Base-by-base conservation (phyloP, 1,140 invertebrate species). In the Leptoteleia sp. region DNA sequence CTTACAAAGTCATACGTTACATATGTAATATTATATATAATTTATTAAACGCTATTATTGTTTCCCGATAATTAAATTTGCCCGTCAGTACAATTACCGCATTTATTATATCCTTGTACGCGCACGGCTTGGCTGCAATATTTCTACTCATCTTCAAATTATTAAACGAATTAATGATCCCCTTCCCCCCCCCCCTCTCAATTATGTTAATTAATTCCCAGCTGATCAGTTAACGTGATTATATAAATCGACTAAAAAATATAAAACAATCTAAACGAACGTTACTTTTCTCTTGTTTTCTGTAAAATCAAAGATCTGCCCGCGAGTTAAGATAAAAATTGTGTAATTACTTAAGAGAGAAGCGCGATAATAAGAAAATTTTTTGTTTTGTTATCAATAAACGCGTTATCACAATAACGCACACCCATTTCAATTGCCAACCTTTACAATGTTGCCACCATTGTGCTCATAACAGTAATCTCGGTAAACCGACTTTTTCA, bases 11-110 rank as follows among this genome's bases (percentile, higher is more conserved):
- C 50, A 16, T 42, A 40, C 9, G 38, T 52, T 55, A 64, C 52
- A 65, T 35, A 42, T 55, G 61, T 55, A 55, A 50, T 22, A 42
- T 70, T 70, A 54, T 57, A 67, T 62, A 76, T 70, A 55, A 70
- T 68, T 55, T 70, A 67, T 70, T 62, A 64, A 70, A 48, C 29
- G 33, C 4, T 37, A 31, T 68, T 76, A 76, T 70, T 70, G 57
- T 70, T 76, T 76, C 35, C 57, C 38, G 45, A 70, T 76, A 68
- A 70, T 76, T 76, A 64, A 76, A 68, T 76, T 76, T 70, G 22
- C 38, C 65, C 15, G 25, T 1, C 35, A 6, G 33, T 25, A 22
- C n/a, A 42, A 57, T 65, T 55, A 42, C n/a, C 42, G 52, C 48
- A 47, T 25, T 50, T 38, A 29, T n/a, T n/a, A 52, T 17, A 57